A percentile compares a stretch with the other conserved stretches of the same genome.
These are phyloP conservation scores for Cyrtorhinus lividipennis DNA, from an alignment of 1,140 invertebrate genomes.

Conservation along the genomic window DNA sequence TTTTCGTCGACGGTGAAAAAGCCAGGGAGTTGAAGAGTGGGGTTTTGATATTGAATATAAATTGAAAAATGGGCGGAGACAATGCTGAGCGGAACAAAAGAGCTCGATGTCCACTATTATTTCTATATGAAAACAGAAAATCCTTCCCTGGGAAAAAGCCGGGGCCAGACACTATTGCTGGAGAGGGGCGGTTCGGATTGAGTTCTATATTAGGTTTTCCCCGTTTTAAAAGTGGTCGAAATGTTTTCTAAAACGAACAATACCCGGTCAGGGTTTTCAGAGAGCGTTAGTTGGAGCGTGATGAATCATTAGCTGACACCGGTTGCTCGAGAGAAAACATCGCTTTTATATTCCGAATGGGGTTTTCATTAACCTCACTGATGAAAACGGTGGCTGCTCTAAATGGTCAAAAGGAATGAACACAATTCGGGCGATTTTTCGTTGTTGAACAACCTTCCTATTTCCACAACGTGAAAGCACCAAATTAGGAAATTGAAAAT, in stretches of 20 bases:
- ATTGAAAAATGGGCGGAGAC: neutral
- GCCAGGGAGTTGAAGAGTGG: neutral
- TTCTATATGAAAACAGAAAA: neutral
- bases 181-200: neutral
- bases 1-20: neutral
- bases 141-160: neutral
- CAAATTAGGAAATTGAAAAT: too few species aligned
- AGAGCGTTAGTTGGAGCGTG: neutral
- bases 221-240: neutral
- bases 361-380: too few species aligned
- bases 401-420: too few species aligned
- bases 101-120: neutral
- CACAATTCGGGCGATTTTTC: too few species aligned
- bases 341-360: too few species aligned
- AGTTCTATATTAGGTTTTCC: neutral
- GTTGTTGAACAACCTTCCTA: too few species aligned
- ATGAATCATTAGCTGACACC: neutral
- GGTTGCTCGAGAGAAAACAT: too few species aligned
- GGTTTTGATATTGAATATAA: neutral
- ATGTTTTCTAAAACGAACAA: neutral
- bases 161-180: neutral
- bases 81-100: neutral
- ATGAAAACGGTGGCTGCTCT: too few species aligned
- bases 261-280: neutral
- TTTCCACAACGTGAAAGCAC: too few species aligned